Evolutionary conservation across 2,888 invertebrate species (phyloP).

Genomic region (Luffia ferchaultella): DNA sequence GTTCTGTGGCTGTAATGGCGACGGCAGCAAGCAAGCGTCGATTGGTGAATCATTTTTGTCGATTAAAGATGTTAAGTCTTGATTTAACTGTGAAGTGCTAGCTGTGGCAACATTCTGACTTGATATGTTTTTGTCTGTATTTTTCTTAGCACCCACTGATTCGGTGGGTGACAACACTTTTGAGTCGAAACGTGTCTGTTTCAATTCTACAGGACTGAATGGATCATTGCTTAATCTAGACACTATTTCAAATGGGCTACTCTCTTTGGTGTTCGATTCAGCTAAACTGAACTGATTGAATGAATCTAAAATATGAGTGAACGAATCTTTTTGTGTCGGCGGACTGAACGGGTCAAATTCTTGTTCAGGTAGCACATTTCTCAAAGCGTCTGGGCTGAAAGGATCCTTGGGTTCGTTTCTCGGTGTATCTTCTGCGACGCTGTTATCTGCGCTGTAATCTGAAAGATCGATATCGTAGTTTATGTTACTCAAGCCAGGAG

Average conservation of each 20-base stretch:
- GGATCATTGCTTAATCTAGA: conserved; percentile 21
- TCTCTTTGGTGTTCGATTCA: conserved; percentile 3
- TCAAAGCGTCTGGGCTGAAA: conserved; percentile 59
- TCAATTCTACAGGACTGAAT: conserved; percentile 4
- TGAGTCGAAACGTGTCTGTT: neutral
- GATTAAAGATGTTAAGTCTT: conserved; percentile 33
- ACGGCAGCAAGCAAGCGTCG: conserved; percentile 58
- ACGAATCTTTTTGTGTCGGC: conserved; percentile 13
- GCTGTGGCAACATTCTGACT: neutral
- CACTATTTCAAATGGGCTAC: conserved; percentile 42
- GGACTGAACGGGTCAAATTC: conserved; percentile 14
- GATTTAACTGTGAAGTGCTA: neutral
- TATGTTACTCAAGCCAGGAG: conserved; percentile 71
- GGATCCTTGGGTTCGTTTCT: conserved; percentile 55
- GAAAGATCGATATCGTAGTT: conserved; percentile 82
- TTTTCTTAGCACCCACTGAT: neutral
- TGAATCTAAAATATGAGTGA: conserved; percentile 28
- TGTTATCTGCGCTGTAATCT: conserved; percentile 77
- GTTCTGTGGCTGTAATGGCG: conserved; percentile 64
- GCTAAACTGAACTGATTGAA: conserved; percentile 43
- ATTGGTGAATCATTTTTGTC: conserved; percentile 50
- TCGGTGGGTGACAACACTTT: neutral
- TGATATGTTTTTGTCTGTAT: conserved; percentile 1
- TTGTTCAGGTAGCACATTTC: conserved; percentile 26
- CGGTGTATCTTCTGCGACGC: conserved; percentile 64